A percentile compares a stretch with the other conserved stretches of the same genome.
Evolutionary conservation across 2,797 vertebrate genomes (phyloP).

Genomic region (Huso huso): DNA sequence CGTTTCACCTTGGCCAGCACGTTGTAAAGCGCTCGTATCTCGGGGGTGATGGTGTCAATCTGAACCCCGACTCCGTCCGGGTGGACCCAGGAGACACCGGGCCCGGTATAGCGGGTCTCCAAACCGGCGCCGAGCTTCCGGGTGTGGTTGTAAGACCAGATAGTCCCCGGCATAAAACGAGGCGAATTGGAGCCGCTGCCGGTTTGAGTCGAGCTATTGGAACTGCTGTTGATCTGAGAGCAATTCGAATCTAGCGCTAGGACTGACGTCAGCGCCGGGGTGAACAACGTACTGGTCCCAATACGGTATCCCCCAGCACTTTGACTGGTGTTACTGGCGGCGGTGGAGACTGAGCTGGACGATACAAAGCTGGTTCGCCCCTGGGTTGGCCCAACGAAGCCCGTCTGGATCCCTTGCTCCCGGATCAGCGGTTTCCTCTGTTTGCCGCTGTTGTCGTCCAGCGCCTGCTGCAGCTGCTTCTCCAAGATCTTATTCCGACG

Average conservation of each 20-base stretch:
- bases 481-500: constrained; percentile 89
- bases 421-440: constrained; percentile 46
- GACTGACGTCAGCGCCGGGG: constrained; percentile 34
- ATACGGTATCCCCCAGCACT: not conserved
- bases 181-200: constrained; percentile 45
- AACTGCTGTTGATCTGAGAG: no score
- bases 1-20: constrained; percentile 95
- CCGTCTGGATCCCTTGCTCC: constrained; percentile 81
- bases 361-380: constrained; percentile 50
- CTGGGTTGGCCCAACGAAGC: constrained; percentile 67
- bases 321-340: constrained; percentile 25
- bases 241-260: constrained; percentile 29
- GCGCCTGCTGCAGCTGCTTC: constrained; percentile 86
- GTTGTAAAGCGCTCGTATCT: constrained; percentile 93
- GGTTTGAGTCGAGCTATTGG: constrained; percentile 3
- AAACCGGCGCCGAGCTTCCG: constrained; percentile 68
- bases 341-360: constrained; percentile 56
- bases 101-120: constrained; percentile 74
- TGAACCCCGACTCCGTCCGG: constrained; percentile 93
- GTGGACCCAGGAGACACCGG: constrained; percentile 85
- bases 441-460: constrained; percentile 55
- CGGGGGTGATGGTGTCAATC: constrained; percentile 91
- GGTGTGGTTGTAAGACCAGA: constrained; percentile 87
- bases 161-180: constrained; percentile 81
- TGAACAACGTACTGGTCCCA: constrained; percentile 47